Base-by-base conservation (phyloP, 2,888 invertebrate species). In the Microdon myrmicae region DNA sequence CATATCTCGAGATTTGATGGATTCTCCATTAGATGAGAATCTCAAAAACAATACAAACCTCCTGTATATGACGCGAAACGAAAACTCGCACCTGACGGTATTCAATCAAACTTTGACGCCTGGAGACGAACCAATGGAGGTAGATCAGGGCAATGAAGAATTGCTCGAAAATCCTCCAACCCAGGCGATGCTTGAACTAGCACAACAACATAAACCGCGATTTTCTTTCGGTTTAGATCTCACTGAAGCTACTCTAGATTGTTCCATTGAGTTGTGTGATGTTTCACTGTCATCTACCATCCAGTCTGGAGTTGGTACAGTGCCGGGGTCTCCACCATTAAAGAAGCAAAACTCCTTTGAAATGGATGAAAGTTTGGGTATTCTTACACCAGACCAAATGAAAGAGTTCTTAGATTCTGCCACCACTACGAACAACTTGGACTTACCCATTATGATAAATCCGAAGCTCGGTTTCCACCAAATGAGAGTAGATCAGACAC, bases 361-460 rank as follows among this genome's bases (percentile, higher is more conserved):
- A 69, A 81, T 85, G 73, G 88, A 92, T 73, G 92, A 94, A 75
- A 90, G 91, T 71, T 82, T 93, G 70, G 93, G 93, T 3, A 93
- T 94, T 71, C 81, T 94, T 64, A 92, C 93, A 6, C 92, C 93
- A 0, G 92, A 92, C 80, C 92, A 93, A 79, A 92, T 94, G 91
- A 89, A 90, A 70, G 86, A 87, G 68, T 83, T 88, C 69, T 79
- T 88, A 69, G 85, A 85, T 53, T 86, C 86, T 20, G 83, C 83
- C 53, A 82, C 83, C 61, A 85, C 85, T 66, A 82, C 85, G 58
- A 86, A 86, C 70, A 86, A 87, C 71, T 82, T 84, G 48, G 80
- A 82, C 29, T 80, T 86, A 74, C 84, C 84, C 38, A 37, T 74
- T 10, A 34, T 70, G 8, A 76, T 83, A 59, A 81, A 78, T 55